Conservation (phyloP, 2,113 vertebrate genomes). For the Hypomesus transpacificus region DNA sequence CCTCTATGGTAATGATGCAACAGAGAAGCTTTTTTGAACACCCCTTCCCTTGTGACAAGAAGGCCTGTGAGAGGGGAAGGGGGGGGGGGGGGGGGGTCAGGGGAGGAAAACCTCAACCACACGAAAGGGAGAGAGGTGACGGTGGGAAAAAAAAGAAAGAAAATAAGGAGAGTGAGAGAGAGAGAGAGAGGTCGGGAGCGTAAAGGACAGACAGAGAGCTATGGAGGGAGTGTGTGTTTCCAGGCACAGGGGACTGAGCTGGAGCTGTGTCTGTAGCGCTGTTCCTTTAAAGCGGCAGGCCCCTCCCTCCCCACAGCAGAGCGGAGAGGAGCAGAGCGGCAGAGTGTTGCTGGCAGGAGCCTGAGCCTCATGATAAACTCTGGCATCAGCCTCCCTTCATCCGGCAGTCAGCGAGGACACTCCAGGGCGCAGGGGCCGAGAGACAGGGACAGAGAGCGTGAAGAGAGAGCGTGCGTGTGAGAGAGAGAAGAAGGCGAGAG, state of each 20-base stretch:
- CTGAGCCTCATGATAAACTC: conserved; percentile 76
- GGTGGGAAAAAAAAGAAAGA: conserved; percentile 2
- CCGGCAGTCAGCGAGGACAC: conserved; percentile 72
- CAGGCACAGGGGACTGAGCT: conserved; percentile 12
- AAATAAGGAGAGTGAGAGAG: conserved; percentile 4
- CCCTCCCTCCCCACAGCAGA: conserved; percentile 51
- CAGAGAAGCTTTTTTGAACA: conserved; percentile 46
- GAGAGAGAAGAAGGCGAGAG: conserved; percentile 33
- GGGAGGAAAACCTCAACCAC: neutral
- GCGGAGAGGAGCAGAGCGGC: conserved; percentile 54
- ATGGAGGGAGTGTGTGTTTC: neutral
- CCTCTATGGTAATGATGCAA: conserved; percentile 60
- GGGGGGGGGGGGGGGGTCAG: conserved; percentile 26
- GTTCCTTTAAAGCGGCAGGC: conserved; percentile 70
- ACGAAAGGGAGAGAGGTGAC: neutral
- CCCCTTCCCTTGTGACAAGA: conserved; percentile 33
- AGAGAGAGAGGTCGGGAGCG: neutral
- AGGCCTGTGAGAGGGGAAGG: conserved; percentile 35
- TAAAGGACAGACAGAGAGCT: conserved; percentile 1
- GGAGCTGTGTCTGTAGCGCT: conserved; percentile 34
- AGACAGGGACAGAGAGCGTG: conserved; percentile 34
- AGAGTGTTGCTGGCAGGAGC: conserved; percentile 70
- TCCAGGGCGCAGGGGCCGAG: conserved; percentile 59
- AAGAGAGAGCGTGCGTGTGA: conserved; percentile 23
- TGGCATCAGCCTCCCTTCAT: conserved; percentile 77